These are phyloP conservation scores for Calvadosia cruxmelitensis DNA, from an alignment of 30 jellyfish, hydroid and myxozoan species.

Conservation along the genomic window DNA sequence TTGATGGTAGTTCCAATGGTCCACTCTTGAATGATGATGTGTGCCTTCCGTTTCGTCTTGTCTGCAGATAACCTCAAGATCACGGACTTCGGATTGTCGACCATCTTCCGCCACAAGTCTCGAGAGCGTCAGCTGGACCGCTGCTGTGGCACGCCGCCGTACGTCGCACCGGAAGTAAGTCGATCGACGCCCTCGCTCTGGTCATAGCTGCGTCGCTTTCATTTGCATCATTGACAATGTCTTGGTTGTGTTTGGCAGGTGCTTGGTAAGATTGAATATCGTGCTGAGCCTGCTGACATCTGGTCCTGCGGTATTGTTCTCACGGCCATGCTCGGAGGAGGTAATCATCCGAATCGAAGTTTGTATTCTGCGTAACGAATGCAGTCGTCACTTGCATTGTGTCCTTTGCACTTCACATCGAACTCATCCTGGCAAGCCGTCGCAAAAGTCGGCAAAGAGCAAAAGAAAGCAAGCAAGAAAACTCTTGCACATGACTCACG, in stretches of 20 bases:
- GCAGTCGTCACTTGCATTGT: no score
- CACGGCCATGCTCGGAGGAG: constrained; percentile 96
- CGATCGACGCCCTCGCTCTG: no score
- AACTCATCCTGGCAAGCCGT: neutral
- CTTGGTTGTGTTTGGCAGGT: no score
- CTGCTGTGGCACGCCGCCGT: constrained; percentile 99
- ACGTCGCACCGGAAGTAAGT: constrained; percentile 95
- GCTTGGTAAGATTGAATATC: constrained; percentile 44
- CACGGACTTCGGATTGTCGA: constrained; percentile 93
- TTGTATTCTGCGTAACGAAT: no score
- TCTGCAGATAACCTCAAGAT: constrained; percentile 62
- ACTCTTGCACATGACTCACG: neutral
- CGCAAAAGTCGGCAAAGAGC: neutral
- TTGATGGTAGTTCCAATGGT: no score
- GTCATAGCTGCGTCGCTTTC: no score
- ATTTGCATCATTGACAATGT: no score
- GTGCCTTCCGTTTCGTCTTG: neutral
- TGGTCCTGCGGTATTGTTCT: constrained; percentile 97
- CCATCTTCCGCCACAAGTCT: constrained; percentile 71
- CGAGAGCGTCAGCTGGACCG: constrained; percentile 74
- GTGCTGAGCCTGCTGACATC: constrained; percentile 94
- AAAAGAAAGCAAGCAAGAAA: neutral
- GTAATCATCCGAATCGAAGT: constrained; percentile 23
- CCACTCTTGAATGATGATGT: no score
- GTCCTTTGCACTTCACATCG: no score